Conservation (phyloP, 2,113 vertebrate genomes). For the Eidolon helvum region DNA sequence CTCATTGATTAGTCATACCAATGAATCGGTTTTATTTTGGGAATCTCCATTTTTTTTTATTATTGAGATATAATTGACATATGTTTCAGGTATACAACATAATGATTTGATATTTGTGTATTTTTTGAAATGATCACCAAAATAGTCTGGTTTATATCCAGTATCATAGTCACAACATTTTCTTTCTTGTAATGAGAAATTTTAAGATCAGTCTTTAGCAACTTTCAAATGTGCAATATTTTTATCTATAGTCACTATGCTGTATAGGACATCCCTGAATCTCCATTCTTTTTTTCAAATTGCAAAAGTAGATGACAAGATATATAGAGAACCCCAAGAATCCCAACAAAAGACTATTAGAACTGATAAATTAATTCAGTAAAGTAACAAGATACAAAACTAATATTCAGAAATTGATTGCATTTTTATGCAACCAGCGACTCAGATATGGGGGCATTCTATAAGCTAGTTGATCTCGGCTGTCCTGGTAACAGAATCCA, state of each 20-base stretch:
- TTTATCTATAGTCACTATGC: neutral
- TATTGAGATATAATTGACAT: neutral
- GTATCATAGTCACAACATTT: neutral
- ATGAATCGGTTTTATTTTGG: conserved; percentile 42
- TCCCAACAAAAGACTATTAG: no score
- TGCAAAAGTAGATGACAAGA: neutral
- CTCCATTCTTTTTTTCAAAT: conserved; percentile 14
- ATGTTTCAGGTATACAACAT: neutral
- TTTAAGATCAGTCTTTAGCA: neutral
- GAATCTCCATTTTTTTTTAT: neutral
- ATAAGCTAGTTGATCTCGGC: conserved; percentile 66
- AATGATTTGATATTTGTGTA: neutral
- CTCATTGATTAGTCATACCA: neutral
- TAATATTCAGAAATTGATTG: no score
- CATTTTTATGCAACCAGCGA: neutral
- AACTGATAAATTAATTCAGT: no score
- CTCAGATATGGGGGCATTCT: conserved; percentile 57
- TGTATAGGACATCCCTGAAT: neutral
- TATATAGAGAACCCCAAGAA: no score
- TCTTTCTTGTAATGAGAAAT: neutral
- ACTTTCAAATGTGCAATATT: neutral
- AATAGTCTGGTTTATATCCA: neutral
- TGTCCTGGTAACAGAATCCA: conserved; percentile 40
- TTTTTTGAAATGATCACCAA: neutral
- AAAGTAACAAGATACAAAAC: no score